Evolutionary conservation across 1,140 invertebrate genomes (phyloP), one percentile per base, ranked within the genome.

Genomic region (Scaptomyza hsui): DNA sequence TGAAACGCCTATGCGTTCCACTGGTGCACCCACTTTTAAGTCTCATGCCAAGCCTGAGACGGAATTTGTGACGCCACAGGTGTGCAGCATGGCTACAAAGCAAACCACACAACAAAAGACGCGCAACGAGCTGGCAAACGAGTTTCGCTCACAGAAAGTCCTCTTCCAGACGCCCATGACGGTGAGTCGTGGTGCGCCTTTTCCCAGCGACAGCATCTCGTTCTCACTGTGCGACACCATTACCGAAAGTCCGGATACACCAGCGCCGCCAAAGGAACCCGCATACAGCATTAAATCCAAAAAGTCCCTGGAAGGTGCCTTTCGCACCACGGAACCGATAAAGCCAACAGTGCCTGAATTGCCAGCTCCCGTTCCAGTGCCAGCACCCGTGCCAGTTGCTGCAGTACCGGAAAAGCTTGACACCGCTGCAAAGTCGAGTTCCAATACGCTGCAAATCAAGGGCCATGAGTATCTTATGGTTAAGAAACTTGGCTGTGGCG

Each of bases 151-250:
- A 0, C 90, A 91, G 21, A 91, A 91, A 45, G 85, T 91, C 4
- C 76, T 91, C 3, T 91, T 91, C 57, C 86, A 89, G 47, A 91
- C 90, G 4, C 90, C 90, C 2, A 90, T 90, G 78, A 78, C 90
- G 7, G 83, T 90, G 0, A 78, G 81, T 21, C 88, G 88, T 1
- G 67, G 64, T 3, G 74, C 78, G 4, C 75, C 75, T 2, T 72
- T 90, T 12, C 45, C 75, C 39, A 80, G 74, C 16, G 76, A 90
- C 21, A 91, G 82, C 44, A 60, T 90, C n/a, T 77, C 62, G 4
- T 73, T 91, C 29, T 90, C 89, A 2, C 61, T 91, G 4, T 89
- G 85, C 49, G 90, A 91, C 52, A 90, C 90, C 10, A 90, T 91
- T 16, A 89, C 65, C 32, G 89, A 86, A 26, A 74, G 72, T 63